Evolutionary conservation across 1,140 invertebrate species (phyloP).

Genomic region (Holotrichia oblita): DNA sequence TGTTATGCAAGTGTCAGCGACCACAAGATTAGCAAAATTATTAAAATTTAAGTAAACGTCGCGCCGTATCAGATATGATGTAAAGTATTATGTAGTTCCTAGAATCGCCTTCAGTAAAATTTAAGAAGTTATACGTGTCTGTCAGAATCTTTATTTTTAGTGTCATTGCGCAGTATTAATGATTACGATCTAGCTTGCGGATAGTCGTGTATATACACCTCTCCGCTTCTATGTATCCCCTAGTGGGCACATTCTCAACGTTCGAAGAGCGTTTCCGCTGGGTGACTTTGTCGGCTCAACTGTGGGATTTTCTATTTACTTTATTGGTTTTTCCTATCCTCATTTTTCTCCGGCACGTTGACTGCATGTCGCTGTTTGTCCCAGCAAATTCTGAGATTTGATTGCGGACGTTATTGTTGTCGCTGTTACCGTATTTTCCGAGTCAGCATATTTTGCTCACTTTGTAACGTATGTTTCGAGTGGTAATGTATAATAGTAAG

Average conservation of each 20-base stretch:
- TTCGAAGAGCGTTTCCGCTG: not conserved
- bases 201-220: not conserved
- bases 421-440: not conserved
- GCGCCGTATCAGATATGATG: too few relatives aligned
- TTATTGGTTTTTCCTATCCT: conserved; percentile 26
- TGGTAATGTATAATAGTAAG: too few relatives aligned
- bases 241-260: not conserved
- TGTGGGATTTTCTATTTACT: conserved; percentile 27
- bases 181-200: not conserved
- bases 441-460: conserved; percentile 14
- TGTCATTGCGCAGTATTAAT: too few relatives aligned
- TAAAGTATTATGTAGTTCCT: too few relatives aligned
- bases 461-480: not conserved
- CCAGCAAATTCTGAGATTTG: conserved; percentile 22
- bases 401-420: conserved; percentile 16
- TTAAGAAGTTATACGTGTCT: too few relatives aligned
- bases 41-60: too few relatives aligned
- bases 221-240: not conserved
- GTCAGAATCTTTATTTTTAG: too few relatives aligned
- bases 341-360: not conserved
- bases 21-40: too few relatives aligned
- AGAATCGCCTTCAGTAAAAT: too few relatives aligned
- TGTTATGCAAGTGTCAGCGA: too few relatives aligned
- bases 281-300: conserved; percentile 18
- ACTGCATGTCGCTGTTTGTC: not conserved